Conservation (phyloP, 2,797 vertebrate genomes). For the Natrix natrix region DNA sequence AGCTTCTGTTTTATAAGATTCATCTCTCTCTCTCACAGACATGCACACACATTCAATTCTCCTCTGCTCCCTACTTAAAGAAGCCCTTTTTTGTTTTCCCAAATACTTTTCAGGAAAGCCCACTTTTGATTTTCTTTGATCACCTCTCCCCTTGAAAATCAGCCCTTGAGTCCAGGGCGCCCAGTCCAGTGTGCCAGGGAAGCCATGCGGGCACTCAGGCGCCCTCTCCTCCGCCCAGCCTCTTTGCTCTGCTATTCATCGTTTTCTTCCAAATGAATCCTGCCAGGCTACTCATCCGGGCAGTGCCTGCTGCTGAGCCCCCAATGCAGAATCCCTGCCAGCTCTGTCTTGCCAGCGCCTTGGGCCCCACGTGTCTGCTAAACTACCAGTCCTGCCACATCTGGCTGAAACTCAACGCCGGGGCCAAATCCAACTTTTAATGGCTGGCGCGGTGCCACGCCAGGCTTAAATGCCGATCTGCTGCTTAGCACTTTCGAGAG, state of each 20-base stretch:
- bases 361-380: not conserved
- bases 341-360: not conserved
- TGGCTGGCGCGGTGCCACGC: not conserved
- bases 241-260: too few species aligned
- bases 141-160: not conserved
- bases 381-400: not conserved
- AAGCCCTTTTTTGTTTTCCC: not conserved
- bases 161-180: not conserved
- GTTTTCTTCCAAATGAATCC: not conserved
- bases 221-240: too few species aligned
- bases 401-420: constrained; percentile 22
- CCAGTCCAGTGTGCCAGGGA: not conserved
- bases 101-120: not conserved
- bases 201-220: not conserved
- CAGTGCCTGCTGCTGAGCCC: not conserved
- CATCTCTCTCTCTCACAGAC: not conserved
- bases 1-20: not conserved
- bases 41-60: not conserved
- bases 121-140: not conserved
- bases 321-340: not conserved
- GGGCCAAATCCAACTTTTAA: not conserved
- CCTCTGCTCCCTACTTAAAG: not conserved
- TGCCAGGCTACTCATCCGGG: accelerated
- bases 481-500: not conserved
- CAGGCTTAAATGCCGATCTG: too few species aligned